Conservation (phyloP, 2,113 vertebrate species). For the Ailuropoda melanoleuca region DNA sequence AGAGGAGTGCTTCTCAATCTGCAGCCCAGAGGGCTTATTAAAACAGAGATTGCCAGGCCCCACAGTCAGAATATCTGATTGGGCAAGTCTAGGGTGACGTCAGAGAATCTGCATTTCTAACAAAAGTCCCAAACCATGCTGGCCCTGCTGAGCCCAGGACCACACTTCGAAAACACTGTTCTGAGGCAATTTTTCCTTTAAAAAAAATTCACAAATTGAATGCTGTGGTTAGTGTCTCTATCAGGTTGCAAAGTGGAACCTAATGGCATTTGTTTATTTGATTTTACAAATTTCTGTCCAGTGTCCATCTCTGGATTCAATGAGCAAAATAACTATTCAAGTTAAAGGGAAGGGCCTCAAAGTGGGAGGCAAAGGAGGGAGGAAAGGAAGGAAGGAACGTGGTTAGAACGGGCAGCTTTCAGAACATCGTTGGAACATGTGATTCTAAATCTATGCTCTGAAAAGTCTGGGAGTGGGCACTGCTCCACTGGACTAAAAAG, state of each 20-base stretch:
- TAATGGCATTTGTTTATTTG: slow-evolving; percentile 7
- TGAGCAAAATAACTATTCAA: background rate
- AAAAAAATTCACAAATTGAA: background rate
- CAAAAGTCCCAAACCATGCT: background rate
- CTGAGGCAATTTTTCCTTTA: background rate
- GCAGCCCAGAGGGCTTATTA: background rate
- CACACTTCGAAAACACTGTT: background rate
- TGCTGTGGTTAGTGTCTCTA: background rate
- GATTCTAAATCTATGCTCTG: background rate
- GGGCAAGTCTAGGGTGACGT: background rate
- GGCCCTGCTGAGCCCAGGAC: background rate
- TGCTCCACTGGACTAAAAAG: background rate
- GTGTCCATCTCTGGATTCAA: slow-evolving; percentile 20
- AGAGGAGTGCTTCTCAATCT: background rate
- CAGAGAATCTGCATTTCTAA: background rate
- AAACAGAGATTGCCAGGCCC: background rate
- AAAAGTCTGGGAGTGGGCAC: background rate
- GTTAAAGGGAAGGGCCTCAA: background rate
- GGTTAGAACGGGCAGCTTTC: background rate
- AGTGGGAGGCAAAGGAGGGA: background rate
- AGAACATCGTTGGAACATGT: background rate
- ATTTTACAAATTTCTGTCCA: background rate
- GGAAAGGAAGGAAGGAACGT: background rate
- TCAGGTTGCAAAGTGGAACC: background rate
- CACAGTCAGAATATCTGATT: background rate